phyloP scores from a whole-genome alignment of 2,113 vertebrate genomes.

The Chunga burmeisteri region DNA sequence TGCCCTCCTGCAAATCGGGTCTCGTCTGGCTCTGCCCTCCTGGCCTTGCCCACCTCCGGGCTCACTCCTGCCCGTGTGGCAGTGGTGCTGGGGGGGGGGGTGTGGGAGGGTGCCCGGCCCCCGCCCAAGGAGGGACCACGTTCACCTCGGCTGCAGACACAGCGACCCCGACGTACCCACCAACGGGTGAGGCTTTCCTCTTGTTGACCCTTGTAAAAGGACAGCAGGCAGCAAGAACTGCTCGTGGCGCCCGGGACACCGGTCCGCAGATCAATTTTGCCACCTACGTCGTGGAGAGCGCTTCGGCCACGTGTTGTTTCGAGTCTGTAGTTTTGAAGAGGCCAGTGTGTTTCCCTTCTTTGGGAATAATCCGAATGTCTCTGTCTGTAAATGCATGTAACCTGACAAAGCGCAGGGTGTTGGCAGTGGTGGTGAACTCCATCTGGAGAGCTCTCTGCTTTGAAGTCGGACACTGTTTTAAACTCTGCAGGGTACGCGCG shows the following conservation, averaged over 20 bases:
- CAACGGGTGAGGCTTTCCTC: neutral
- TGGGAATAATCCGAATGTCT: neutral
- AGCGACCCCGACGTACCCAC: neutral
- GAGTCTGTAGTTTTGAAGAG: neutral
- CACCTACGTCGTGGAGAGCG: neutral
- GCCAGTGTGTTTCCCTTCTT: neutral
- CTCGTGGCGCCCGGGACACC: neutral
- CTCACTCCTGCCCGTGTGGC: accelerated
- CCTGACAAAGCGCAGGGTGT: neutral
- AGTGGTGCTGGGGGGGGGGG: no score
- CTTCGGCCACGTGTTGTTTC: accelerated
- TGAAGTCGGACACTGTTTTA: neutral
- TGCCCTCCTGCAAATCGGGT: neutral
- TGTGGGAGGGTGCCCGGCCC: accelerated
- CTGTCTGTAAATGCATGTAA: neutral
- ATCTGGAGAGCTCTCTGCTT: constrained; percentile 49
- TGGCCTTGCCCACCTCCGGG: accelerated
- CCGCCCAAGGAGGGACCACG: accelerated
- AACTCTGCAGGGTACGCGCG: constrained; percentile 2
- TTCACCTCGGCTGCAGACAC: neutral
- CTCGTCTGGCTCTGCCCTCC: neutral
- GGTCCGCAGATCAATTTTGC: neutral
- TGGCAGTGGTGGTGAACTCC: neutral
- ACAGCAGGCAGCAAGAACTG: neutral
- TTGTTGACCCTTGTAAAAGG: neutral